Evolutionary conservation across 2,113 vertebrate genomes (phyloP).

Genomic region (Sander lucioperca): DNA sequence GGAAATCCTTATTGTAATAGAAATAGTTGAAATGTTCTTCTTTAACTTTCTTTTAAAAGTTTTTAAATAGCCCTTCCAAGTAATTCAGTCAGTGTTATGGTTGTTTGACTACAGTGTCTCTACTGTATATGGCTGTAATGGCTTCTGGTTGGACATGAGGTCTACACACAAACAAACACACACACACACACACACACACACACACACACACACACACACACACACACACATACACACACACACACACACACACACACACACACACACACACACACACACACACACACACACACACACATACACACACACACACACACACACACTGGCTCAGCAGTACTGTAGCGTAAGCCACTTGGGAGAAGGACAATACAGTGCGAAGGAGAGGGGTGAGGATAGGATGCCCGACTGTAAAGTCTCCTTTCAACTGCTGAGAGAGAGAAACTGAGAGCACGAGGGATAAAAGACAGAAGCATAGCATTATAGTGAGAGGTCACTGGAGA

Average conservation of each 20-base stretch:
- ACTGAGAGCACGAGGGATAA: not conserved
- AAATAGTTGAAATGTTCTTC: not conserved
- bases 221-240: too few species aligned
- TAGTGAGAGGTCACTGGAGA: not conserved
- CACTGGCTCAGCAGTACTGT: not conserved
- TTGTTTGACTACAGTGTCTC: not conserved
- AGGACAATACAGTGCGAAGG: not conserved
- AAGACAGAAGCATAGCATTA: not conserved
- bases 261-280: not conserved
- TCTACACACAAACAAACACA: conserved; percentile 7
- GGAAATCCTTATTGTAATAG: not conserved
- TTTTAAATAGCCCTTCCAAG: not conserved
- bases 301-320: too few species aligned
- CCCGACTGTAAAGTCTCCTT: not conserved
- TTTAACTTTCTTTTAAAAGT: not conserved
- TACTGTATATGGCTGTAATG: not conserved
- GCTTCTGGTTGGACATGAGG: not conserved
- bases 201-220: not conserved
- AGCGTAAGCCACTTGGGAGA: not conserved
- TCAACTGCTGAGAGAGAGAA: conserved; percentile 10
- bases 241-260: too few species aligned
- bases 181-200: not conserved
- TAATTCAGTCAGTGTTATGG: not conserved
- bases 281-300: too few species aligned
- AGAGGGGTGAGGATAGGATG: not conserved